Base-by-base conservation (phyloP, 2,888 invertebrate genomes). In the Stegana nigrithorax region DNA sequence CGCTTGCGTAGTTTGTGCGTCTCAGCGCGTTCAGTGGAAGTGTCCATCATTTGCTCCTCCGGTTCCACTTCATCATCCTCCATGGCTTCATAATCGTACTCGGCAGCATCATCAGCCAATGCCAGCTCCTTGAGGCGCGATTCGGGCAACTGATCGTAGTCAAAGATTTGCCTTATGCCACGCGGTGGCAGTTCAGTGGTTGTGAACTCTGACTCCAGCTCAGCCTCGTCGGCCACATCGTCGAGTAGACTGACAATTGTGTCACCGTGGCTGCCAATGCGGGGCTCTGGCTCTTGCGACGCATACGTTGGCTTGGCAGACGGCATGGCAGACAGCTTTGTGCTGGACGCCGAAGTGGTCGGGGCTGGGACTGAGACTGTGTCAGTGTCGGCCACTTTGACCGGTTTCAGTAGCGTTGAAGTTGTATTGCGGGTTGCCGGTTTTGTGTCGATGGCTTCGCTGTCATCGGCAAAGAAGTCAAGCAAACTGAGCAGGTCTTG, bases 61-160 rank as follows among this genome's bases (percentile, higher is more conserved):
- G n/a, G n/a, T n/a, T 59, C 42, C 4, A n/a, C 56, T 1, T 25
- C 39, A 25, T 57, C 57, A 32, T 25, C 23, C 5, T 47, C 47
- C n/a, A 21, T 21, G 12, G 25, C 7, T 8, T 50, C 58, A 21
- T 45, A 45, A 21, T 45, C 45, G 6, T 14, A 14, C 12, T 12
- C 8, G 8, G 53, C 47, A 7, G 10, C 10, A 17, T 19, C 44
- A 26, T 56, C 45, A 5, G 25, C 56, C 7, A 64, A 44, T 45
- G 56, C 58, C 64, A 50, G 10, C 8, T 70, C 70, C 50, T 75
- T 76, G 29, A 78, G 65, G 27, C 82, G 74, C 29, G 83, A 76
- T 65, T 85, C 84, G 17, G 85, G 84, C 63, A 84, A 72, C 71
- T 85, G 82, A 71, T 85, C 84, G 70, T 85, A 85, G 73, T 85